Evolutionary conservation across 2,113 vertebrate genomes (phyloP), one percentile per base, ranked within the genome.

Genomic region (Neopipo cinnamomea): DNA sequence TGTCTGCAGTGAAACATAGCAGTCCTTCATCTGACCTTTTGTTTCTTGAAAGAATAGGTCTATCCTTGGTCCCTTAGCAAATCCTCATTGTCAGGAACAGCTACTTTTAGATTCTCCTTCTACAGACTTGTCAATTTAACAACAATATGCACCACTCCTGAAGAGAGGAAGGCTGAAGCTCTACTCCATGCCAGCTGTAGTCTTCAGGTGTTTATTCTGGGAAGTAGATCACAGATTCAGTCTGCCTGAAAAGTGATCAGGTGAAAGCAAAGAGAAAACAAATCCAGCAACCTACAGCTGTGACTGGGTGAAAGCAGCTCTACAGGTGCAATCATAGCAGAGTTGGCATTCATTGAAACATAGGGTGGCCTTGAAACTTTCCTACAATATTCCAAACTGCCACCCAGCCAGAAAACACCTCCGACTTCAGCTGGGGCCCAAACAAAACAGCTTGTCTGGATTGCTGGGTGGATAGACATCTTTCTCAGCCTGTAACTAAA

Each of bases 291-390:
- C 4, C 41, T 76, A 22, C 31, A 20, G n/a, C 47, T 33, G 35
- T 0, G 0, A 8, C 13, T 70, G 72, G 11, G 5, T 73, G 37
- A 53, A 76, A 70, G 63, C 6, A 75, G 23, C 42, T 42, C 19
- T 13, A 21, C 4, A 4, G 31, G 12, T 52, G 50, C 50, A 62
- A 6, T 42, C 0, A 0, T 4, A 50, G 23, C 39, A 55, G 50
- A 53, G 46, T 1, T 20, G 6, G 8, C 28, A 11, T 27, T 72
- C 52, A n/a, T 24, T 46, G 52, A 63, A 85, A 72, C 0, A 0
- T 11, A 55, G 30, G 12, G 5, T 27, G 39, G 20, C 15, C 22
- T 65, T n/a, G n/a, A 56, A 55, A 33, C 4, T 44, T 73, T 9
- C 3, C 1, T 17, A 10, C 59, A 17, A 8, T 39, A n/a, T 14